Evolutionary conservation across 2,113 vertebrate genomes (phyloP), one percentile per base, ranked within the genome.

Genomic region (Terrapene triunguis): DNA sequence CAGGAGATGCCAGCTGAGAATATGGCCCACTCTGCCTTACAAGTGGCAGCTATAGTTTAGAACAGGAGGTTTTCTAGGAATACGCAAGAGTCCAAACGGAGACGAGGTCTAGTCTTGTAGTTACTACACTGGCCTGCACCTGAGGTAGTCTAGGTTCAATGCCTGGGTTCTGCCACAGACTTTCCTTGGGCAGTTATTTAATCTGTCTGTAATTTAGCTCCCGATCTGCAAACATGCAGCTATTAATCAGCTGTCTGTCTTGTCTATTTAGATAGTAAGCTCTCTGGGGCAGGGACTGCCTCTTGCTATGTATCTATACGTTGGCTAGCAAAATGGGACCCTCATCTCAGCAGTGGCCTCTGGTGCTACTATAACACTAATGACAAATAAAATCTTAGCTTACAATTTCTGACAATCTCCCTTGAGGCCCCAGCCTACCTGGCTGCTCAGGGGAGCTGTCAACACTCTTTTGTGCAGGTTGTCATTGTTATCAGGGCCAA

Each of bases 231-330:
- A 38, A 72, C 65, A 72, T 19, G n/a, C 65, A 21, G n/a, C n/a
- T 72, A 21, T 38, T 22, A 72, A 72, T 38, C 65, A 72, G n/a
- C 65, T 21, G 0, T 65, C 13, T 1, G 44, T 22, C 80, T 35
- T 0, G 0, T 27, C 57, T 10, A 0, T 48, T 5, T 82, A 57
- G n/a, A 82, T 11, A 0, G 2, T 69, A 59, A 76, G 24, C 1
- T 87, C 24, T 76, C 35, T 8, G 25, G 47, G 35, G 87, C 50
- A 0, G 1, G 50, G 27, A 47, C 5, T 10, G 2, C 3, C 24
- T 62, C 12, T 44, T 89, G 3, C 1, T 10, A 16, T 7, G 2
- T 57, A 38, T 11, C 8, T 42, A 16, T 16, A 0, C 50, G 29
- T 92, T 65, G 53, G 32, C 14, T 47, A 47, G 24, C 74, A 47